These are phyloP conservation scores for Calycopis cecrops DNA, from an alignment of 1,140 invertebrate species.

Conservation along the genomic window DNA sequence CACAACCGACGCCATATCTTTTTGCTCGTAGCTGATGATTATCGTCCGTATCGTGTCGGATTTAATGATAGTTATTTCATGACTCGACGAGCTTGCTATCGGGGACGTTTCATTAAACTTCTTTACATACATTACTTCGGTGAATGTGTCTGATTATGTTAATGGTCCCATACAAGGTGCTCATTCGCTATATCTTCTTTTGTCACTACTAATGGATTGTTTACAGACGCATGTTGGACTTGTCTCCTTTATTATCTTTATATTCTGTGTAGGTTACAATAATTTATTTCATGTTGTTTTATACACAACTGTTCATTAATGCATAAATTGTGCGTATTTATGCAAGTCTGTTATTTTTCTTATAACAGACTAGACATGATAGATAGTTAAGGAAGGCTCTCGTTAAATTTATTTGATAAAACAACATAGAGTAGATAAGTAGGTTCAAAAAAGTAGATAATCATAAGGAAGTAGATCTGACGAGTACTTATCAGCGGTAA, in stretches of 20 bases:
- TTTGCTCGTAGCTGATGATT: conserved; percentile 65
- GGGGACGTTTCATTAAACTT: conserved; percentile 69
- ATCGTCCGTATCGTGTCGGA: conserved; percentile 69
- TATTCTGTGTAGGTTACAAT: conserved; percentile 23
- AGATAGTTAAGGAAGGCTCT: too few relatives aligned
- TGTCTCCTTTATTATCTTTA: conserved; percentile 27
- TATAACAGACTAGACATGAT: too few relatives aligned
- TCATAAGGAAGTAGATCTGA: too few relatives aligned
- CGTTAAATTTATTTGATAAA: too few relatives aligned
- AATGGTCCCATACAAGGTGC: conserved; percentile 50
- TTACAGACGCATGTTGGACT: conserved; percentile 39
- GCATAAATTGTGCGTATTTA: too few relatives aligned
- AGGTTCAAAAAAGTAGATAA: too few relatives aligned
- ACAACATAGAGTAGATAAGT: too few relatives aligned
- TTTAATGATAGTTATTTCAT: conserved; percentile 72
- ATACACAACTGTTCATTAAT: background rate
- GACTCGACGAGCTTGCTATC: conserved; percentile 61
- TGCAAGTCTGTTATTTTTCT: too few relatives aligned
- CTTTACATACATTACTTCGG: conserved; percentile 69
- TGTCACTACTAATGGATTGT: conserved; percentile 60
- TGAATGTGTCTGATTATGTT: conserved; percentile 69
- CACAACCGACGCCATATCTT: conserved; percentile 59
- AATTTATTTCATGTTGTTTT: conserved; percentile 1
- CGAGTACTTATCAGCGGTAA: too few relatives aligned
- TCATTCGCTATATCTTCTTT: conserved; percentile 45